A percentile compares a stretch with the other conserved stretches of the same genome.
phyloP scores from a whole-genome alignment of 1,140 invertebrate species.

The Bombyx mori region DNA sequence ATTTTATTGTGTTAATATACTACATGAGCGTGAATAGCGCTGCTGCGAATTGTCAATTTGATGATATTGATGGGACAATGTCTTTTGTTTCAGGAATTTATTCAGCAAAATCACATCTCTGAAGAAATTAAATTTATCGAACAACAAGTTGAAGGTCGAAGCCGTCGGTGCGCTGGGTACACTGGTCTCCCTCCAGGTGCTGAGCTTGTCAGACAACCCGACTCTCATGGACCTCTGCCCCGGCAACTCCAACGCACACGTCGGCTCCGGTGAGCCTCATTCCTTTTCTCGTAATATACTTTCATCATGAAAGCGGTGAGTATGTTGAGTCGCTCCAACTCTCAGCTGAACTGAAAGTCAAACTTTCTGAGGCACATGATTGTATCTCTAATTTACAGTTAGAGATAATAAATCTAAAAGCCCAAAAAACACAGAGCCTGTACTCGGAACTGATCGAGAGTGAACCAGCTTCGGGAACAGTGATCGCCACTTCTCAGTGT shows the following conservation, averaged over 20 bases:
- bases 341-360: too few relatives aligned
- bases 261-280: background rate
- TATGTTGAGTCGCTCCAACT: background rate
- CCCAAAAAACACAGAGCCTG: too few relatives aligned
- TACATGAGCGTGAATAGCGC: too few relatives aligned
- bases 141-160: slow-evolving; percentile 12
- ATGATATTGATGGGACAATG: too few relatives aligned
- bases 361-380: too few relatives aligned
- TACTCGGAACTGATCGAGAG: too few relatives aligned
- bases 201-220: slow-evolving; percentile 15
- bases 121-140: slow-evolving; percentile 10
- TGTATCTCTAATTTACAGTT: too few relatives aligned
- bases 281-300: background rate
- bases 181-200: slow-evolving; percentile 7
- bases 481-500: too few relatives aligned
- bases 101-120: slow-evolving; percentile 10
- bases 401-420: too few relatives aligned
- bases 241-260: background rate
- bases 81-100: slow-evolving; percentile 9
- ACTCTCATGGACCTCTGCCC: slow-evolving; percentile 19
- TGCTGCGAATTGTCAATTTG: too few relatives aligned
- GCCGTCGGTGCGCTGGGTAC: slow-evolving; percentile 9
- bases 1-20: too few relatives aligned
- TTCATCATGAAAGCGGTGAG: background rate
- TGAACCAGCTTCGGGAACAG: too few relatives aligned